Evolutionary conservation across 2,888 invertebrate genomes (phyloP).

Genomic region (Ophion ventricosus): DNA sequence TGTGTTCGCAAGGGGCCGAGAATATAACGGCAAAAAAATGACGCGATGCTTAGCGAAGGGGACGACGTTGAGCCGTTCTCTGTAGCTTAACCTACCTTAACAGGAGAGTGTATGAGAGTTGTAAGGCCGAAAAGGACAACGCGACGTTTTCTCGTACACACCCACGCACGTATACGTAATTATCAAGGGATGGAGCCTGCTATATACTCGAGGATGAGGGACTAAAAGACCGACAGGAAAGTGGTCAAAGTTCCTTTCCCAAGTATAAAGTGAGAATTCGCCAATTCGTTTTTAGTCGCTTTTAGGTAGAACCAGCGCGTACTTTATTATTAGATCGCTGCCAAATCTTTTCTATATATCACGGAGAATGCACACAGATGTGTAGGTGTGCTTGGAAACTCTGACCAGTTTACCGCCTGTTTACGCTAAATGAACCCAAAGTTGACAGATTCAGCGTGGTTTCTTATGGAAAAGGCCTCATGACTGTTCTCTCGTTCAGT

Average conservation of each 20-base stretch:
- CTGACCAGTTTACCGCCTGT: background rate
- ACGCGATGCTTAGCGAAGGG: conserved; percentile 17
- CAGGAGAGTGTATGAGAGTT: conserved; percentile 37
- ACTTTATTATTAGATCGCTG: background rate
- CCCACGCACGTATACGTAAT: conserved; percentile 28
- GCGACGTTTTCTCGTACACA: conserved; percentile 17
- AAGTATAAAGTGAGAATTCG: conserved; percentile 11
- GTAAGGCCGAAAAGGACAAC: conserved; percentile 6
- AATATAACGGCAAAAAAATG: conserved; percentile 44
- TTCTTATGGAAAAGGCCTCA: too few relatives aligned
- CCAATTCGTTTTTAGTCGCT: background rate
- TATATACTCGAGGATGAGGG: conserved; percentile 16
- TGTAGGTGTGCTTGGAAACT: background rate
- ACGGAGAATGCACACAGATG: background rate
- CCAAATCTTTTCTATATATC: background rate
- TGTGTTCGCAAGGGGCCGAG: conserved; percentile 17
- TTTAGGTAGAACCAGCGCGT: background rate
- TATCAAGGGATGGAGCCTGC: background rate
- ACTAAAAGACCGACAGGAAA: conserved; percentile 14
- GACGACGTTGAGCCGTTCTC: conserved; percentile 16
- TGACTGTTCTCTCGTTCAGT: too few relatives aligned
- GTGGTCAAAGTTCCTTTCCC: conserved; percentile 6
- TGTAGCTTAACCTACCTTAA: conserved; percentile 69
- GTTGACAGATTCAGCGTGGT: too few relatives aligned
- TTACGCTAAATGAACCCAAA: too few relatives aligned